Percentiles rank a stretch among this genome's conserved stretches.
Evolutionary conservation across 2,797 vertebrate species (phyloP).

Genomic region (Pseudopleuronectes americanus): DNA sequence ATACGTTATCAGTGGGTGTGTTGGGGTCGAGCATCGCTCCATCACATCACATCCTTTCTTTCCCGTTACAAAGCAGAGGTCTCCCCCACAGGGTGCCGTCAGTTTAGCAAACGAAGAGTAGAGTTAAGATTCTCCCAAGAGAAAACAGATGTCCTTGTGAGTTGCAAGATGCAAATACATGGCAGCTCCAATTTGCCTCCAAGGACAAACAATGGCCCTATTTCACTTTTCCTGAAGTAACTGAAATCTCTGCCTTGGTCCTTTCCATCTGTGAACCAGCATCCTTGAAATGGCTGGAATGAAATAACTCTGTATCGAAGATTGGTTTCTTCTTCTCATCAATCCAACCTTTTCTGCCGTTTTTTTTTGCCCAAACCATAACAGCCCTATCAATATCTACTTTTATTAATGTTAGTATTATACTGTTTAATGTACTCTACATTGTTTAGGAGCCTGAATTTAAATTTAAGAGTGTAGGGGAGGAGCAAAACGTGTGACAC

Average conservation of each 20-base stretch:
- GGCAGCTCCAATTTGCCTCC: constrained; percentile 38
- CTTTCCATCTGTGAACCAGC: constrained; percentile 6
- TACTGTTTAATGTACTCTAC: too few relatives aligned
- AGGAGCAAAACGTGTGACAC: not conserved
- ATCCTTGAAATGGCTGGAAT: not conserved
- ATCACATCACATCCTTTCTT: constrained; percentile 27
- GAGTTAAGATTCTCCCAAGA: constrained; percentile 47
- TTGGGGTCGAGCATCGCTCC: constrained; percentile 24
- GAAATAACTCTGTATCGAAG: not conserved
- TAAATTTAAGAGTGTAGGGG: not conserved
- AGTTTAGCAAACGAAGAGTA: constrained; percentile 35
- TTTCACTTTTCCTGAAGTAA: constrained; percentile 32
- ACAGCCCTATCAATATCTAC: too few relatives aligned
- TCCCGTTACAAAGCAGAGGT: constrained; percentile 24
- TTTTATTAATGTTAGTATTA: too few relatives aligned
- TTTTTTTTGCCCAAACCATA: too few relatives aligned
- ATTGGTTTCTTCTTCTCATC: too few relatives aligned
- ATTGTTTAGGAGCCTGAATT: too few relatives aligned
- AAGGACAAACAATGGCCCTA: constrained; percentile 46
- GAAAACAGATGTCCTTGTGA: constrained; percentile 68
- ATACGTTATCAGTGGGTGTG: constrained; percentile 33
- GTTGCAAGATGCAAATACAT: constrained; percentile 47
- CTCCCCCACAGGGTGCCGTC: constrained; percentile 19
- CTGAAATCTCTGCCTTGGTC: constrained; percentile 14
- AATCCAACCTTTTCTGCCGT: too few relatives aligned